Evolutionary conservation across 2,113 vertebrate species (phyloP).

Genomic region (Mormyrus iriodes): DNA sequence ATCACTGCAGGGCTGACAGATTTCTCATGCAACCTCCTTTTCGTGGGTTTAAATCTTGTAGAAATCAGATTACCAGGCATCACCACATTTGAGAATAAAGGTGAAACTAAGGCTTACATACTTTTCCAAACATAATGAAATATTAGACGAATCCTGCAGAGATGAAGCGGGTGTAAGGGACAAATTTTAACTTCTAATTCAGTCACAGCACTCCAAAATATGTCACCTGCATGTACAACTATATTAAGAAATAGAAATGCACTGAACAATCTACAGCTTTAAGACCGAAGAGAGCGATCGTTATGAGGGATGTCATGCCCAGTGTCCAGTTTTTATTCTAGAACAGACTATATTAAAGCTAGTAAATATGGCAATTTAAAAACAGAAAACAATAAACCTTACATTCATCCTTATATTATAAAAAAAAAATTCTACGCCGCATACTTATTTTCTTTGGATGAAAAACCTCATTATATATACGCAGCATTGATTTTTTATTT

Average conservation of each 20-base stretch:
- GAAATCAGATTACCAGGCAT: not conserved
- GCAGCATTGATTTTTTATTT: not conserved
- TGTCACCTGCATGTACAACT: not conserved
- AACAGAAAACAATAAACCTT: not conserved
- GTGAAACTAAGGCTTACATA: not conserved
- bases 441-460: not conserved
- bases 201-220: not conserved
- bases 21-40: not conserved
- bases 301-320: not conserved
- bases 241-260: not conserved
- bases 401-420: not conserved
- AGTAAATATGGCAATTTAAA: not conserved
- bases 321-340: not conserved
- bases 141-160: not conserved
- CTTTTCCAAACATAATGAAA: not conserved
- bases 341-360: not conserved
- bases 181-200: not conserved
- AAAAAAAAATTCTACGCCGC: not conserved
- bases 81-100: not conserved
- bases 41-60: not conserved
- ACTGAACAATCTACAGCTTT: not conserved
- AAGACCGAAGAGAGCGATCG: not conserved
- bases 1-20: not conserved
- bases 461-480: not conserved
- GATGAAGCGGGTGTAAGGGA: not conserved